Evolutionary conservation across 1,140 invertebrate genomes (phyloP).

Genomic region (Drosophila repletoides): DNA sequence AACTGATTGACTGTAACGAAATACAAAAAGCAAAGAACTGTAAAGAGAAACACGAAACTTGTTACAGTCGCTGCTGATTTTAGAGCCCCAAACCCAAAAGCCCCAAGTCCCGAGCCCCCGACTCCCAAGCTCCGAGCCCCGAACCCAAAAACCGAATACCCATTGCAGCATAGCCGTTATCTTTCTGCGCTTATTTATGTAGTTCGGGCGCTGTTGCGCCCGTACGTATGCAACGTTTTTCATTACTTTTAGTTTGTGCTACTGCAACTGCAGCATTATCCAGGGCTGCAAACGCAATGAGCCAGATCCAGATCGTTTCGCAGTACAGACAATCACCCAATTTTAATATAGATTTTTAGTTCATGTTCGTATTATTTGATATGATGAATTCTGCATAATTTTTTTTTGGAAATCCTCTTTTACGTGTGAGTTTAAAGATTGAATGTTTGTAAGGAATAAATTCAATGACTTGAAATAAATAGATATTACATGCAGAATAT

Average conservation of each 20-base stretch:
- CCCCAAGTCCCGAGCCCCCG: not conserved
- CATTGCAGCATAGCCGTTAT: constrained; percentile 44
- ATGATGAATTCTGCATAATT: too few relatives aligned
- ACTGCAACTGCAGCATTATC: not conserved
- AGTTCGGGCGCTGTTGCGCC: constrained; percentile 33
- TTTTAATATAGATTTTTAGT: too few relatives aligned
- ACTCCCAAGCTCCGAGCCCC: not conserved
- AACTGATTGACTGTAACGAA: constrained; percentile 78
- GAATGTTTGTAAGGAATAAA: too few relatives aligned
- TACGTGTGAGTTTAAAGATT: too few relatives aligned
- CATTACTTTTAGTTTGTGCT: constrained; percentile 51
- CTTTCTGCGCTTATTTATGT: constrained; percentile 69
- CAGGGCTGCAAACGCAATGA: constrained; percentile 17
- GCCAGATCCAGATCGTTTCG: not conserved
- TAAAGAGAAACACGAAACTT: constrained; percentile 77
- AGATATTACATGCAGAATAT: too few relatives aligned
- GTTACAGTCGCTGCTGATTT: constrained; percentile 74
- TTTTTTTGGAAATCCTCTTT: too few relatives aligned
- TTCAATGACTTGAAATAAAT: too few relatives aligned
- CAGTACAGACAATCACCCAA: too few relatives aligned
- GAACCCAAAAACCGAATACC: not conserved
- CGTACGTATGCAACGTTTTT: constrained; percentile 65
- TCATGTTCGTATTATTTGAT: too few relatives aligned
- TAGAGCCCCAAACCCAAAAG: constrained; percentile 37
- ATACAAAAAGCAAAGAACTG: constrained; percentile 60